Conservation (phyloP, 2,888 invertebrate species). For the Pecten maximus region DNA sequence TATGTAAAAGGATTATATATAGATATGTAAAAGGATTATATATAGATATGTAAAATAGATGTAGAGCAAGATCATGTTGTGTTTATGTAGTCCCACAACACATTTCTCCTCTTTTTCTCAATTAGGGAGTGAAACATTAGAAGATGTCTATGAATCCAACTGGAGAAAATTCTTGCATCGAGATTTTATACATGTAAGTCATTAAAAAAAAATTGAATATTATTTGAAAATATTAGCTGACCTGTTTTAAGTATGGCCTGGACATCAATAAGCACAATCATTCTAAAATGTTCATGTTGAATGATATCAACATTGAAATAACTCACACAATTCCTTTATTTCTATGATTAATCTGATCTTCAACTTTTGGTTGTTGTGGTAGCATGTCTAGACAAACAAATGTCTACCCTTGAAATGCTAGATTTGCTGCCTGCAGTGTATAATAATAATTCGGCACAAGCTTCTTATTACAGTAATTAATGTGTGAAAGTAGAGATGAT, state of each 20-base stretch:
- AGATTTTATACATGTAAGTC: constrained; percentile 76
- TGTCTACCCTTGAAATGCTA: background rate
- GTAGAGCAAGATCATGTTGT: too few relatives aligned
- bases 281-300: background rate
- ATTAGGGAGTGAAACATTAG: constrained; percentile 84
- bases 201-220: background rate
- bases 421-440: background rate
- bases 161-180: constrained; percentile 72
- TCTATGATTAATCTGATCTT: too few relatives aligned
- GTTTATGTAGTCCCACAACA: too few relatives aligned
- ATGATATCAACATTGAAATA: background rate
- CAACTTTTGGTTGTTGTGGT: too few relatives aligned
- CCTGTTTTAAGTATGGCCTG: background rate
- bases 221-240: too few relatives aligned
- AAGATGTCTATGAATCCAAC: constrained; percentile 87
- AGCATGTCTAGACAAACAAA: too few relatives aligned
- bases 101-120: background rate
- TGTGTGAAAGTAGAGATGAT: background rate
- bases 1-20: too few relatives aligned
- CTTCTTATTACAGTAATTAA: background rate
- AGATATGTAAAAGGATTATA: too few relatives aligned
- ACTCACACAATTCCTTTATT: background rate
- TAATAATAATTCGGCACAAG: background rate
- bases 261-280: too few relatives aligned
- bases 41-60: too few relatives aligned